A percentile compares a stretch with the other conserved stretches of the same genome.
phyloP scores from a whole-genome alignment of 2,113 vertebrate genomes.

The Microtus pennsylvanicus region DNA sequence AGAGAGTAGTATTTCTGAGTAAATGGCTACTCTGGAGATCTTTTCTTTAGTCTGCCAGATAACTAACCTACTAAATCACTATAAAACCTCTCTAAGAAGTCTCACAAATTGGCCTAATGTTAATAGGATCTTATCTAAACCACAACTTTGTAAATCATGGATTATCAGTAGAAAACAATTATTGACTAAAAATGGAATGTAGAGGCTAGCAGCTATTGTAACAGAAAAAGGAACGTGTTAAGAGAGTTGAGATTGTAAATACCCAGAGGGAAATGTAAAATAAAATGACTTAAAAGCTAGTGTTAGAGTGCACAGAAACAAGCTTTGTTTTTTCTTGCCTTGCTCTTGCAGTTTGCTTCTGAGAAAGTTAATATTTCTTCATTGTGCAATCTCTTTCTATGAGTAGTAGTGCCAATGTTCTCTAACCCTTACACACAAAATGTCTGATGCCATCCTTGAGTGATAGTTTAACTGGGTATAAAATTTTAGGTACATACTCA shows the following conservation, averaged over 20 bases:
- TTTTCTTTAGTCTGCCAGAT: not conserved
- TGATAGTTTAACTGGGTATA: slow-evolving; percentile 36
- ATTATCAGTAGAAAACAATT: not conserved
- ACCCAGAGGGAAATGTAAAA: slow-evolving; percentile 13
- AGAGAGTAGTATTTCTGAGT: slow-evolving; percentile 1
- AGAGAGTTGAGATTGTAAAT: slow-evolving; percentile 21
- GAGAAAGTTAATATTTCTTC: slow-evolving; percentile 49
- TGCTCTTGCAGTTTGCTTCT: slow-evolving; percentile 9
- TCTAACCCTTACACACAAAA: slow-evolving; percentile 42
- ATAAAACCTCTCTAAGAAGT: not conserved
- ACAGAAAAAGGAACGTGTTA: slow-evolving; percentile 20
- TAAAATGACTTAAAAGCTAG: slow-evolving; percentile 7
- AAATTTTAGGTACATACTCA: slow-evolving; percentile 21
- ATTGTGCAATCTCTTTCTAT: slow-evolving; percentile 18
- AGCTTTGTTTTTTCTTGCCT: slow-evolving; percentile 16
- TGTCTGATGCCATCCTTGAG: slow-evolving; percentile 8
- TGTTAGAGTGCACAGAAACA: slow-evolving; percentile 25
- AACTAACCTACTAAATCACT: not conserved
- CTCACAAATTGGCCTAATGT: slow-evolving; percentile 21
- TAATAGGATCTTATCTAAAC: slow-evolving; percentile 48
- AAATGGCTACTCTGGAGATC: not conserved
- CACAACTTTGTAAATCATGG: not conserved
- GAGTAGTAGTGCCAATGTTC: slow-evolving; percentile 17
- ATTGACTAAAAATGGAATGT: slow-evolving; percentile 26
- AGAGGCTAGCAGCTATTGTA: slow-evolving; percentile 28